These are phyloP conservation scores for Indri indri DNA, from an alignment of 2,113 vertebrate genomes.

Conservation along the genomic window DNA sequence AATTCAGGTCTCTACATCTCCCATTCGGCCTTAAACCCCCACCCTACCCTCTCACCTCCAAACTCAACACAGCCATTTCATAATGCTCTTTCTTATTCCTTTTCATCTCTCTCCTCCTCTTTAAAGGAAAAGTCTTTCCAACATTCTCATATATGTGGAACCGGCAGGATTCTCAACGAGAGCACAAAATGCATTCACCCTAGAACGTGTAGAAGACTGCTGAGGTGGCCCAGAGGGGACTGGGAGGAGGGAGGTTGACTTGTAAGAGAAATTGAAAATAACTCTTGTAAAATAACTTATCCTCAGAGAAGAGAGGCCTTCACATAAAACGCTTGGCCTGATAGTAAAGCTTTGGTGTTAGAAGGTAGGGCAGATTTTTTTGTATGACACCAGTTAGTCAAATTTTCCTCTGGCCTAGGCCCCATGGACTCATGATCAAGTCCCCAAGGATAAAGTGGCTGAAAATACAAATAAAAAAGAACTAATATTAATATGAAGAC, in stretches of 20 bases:
- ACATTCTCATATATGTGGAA: neutral
- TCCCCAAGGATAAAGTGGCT: neutral
- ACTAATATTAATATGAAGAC: neutral
- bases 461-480: constrained; percentile 6
- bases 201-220: neutral
- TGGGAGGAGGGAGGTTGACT: neutral
- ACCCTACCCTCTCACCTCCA: neutral
- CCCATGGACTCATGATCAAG: neutral
- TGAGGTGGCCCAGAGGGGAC: neutral
- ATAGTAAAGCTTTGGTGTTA: neutral
- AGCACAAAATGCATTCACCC: neutral
- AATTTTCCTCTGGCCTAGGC: neutral
- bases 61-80: neutral
- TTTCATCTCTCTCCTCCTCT: neutral
- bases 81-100: neutral
- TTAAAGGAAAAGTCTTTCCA: neutral
- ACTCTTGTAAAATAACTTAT: neutral
- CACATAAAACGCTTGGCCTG: neutral
- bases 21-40: neutral
- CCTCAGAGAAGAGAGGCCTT: neutral
- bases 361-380: neutral
- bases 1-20: neutral
- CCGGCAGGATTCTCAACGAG: neutral
- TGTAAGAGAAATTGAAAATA: neutral
- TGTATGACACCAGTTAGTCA: neutral